A percentile compares a stretch with the other conserved stretches of the same genome.
Conservation (phyloP, 2,797 vertebrate genomes). For the Simalia tracyae region DNA sequence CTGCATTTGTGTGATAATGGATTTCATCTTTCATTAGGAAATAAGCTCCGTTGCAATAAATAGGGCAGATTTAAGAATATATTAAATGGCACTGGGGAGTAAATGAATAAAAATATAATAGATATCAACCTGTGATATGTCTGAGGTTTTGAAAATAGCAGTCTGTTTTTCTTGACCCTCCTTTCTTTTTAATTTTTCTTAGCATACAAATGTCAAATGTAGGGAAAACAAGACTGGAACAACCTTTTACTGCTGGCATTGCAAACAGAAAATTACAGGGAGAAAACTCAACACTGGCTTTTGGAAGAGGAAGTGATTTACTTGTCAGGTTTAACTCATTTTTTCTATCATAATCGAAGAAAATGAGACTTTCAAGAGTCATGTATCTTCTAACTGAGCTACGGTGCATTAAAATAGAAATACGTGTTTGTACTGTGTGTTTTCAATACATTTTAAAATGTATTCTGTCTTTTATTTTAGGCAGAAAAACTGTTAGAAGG, state of each 20-base stretch:
- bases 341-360: constrained; percentile 39
- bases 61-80: not conserved
- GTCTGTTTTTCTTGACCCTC: not conserved
- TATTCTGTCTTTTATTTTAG: constrained; percentile 19
- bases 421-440: constrained; percentile 11
- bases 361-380: constrained; percentile 26
- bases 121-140: constrained; percentile 32
- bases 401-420: constrained; percentile 52
- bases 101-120: constrained; percentile 30
- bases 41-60: not conserved
- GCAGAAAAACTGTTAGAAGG: constrained; percentile 26
- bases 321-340: constrained; percentile 51
- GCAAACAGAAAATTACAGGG: not conserved
- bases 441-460: constrained; percentile 33
- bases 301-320: constrained; percentile 21
- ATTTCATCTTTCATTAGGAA: not conserved
- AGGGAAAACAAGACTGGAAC: not conserved
- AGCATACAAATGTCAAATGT: constrained; percentile 3
- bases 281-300: not conserved
- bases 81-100: constrained; percentile 34
- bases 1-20: not conserved
- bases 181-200: constrained; percentile 18
- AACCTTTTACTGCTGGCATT: not conserved
- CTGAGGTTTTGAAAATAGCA: constrained; percentile 25
- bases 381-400: constrained; percentile 21